Conservation (phyloP, 2,797 vertebrate species). For the Chromobotia macracanthus region DNA sequence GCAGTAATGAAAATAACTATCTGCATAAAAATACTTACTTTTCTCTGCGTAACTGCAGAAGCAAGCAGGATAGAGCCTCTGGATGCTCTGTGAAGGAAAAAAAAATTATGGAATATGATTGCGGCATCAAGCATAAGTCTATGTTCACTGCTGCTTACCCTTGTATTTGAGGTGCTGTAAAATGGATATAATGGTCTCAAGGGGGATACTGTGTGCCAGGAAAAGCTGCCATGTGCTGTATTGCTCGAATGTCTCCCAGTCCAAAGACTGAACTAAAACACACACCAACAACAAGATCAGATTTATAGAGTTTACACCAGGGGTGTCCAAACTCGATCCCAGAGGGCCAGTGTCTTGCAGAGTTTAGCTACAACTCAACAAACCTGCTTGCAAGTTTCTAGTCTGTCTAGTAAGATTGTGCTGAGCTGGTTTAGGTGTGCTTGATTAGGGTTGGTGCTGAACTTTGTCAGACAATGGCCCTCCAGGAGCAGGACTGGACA, state of each 20-base stretch:
- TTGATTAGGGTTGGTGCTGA: too few species aligned
- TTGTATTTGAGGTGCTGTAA: conserved; percentile 98
- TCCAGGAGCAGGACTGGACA: too few species aligned
- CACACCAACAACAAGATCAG: background rate
- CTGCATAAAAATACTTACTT: conserved; percentile 77
- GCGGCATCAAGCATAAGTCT: background rate
- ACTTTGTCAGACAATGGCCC: too few species aligned
- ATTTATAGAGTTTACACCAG: background rate
- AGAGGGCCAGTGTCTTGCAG: too few species aligned
- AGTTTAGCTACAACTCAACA: too few species aligned
- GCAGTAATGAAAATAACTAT: background rate
- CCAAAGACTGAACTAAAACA: conserved; percentile 88
- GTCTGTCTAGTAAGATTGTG: too few species aligned
- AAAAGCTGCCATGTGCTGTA: conserved; percentile 98
- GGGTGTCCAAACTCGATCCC: too few species aligned
- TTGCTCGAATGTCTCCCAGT: conserved; percentile 98
- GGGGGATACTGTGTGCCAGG: conserved; percentile 90
- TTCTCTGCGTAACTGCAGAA: conserved; percentile 90
- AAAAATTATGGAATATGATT: background rate
- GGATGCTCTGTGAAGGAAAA: conserved; percentile 84
- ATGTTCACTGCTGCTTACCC: conserved; percentile 71
- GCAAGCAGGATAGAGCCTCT: conserved; percentile 90
- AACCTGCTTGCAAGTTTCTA: too few species aligned
- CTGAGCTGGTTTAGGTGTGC: too few species aligned
- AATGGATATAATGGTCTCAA: conserved; percentile 96